A percentile compares a stretch with the other conserved stretches of the same genome.
phyloP scores from a whole-genome alignment of 2,888 invertebrate genomes.

The Habroteleia sp. region DNA sequence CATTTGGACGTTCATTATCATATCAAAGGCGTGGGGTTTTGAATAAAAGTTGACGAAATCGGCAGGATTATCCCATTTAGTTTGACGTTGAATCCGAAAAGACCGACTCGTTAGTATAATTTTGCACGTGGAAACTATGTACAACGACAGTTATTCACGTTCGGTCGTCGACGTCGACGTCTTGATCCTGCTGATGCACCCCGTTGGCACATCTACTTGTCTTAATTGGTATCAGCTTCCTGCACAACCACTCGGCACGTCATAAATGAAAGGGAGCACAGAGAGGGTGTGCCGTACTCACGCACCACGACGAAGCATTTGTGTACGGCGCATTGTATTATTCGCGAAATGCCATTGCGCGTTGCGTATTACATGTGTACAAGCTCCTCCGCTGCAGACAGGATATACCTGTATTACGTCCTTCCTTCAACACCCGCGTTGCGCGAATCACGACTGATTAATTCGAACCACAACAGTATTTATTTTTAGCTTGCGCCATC shows the following conservation, averaged over 20 bases:
- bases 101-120: conserved; percentile 53
- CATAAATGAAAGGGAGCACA: conserved; percentile 74
- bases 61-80: conserved; percentile 17
- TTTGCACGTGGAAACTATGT: conserved; percentile 38
- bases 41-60: conserved; percentile 35
- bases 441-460: conserved; percentile 38
- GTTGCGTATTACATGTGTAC: conserved; percentile 15
- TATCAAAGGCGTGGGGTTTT: conserved; percentile 29
- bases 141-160: conserved; percentile 50
- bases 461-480: conserved; percentile 28
- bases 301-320: conserved; percentile 43
- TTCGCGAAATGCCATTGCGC: conserved; percentile 47
- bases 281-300: conserved; percentile 53
- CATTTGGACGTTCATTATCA: conserved; percentile 22
- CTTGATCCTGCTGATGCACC: conserved; percentile 63
- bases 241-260: conserved; percentile 71
- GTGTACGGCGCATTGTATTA: conserved; percentile 50
- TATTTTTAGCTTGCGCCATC: conserved; percentile 3
- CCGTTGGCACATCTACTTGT: conserved; percentile 70
- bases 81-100: conserved; percentile 22
- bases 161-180: conserved; percentile 55
- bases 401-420: conserved; percentile 26
- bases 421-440: conserved; percentile 25
- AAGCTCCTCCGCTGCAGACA: conserved; percentile 9
- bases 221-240: conserved; percentile 76